Conservation (phyloP, 2,888 invertebrate species). For the Erannis defoliaria region DNA sequence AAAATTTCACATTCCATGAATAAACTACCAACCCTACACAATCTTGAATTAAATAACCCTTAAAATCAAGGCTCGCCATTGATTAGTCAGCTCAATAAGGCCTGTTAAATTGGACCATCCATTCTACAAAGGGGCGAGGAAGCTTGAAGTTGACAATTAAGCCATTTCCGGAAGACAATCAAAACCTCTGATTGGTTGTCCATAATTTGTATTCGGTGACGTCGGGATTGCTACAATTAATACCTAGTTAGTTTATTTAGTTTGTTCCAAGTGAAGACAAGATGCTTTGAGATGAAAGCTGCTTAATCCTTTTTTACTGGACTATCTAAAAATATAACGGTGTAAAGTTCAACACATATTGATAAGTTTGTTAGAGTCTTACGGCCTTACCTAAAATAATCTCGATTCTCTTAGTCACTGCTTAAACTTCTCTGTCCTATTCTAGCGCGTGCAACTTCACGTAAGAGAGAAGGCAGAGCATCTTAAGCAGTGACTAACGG, state of each 20-base stretch:
- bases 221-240: background rate
- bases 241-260: background rate
- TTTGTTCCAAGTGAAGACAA: too few species aligned
- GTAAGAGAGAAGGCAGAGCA: too few species aligned
- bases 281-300: too few species aligned
- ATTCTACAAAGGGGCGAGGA: constrained; percentile 15
- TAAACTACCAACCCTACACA: constrained; percentile 1
- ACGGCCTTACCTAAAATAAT: too few species aligned
- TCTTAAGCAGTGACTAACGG: too few species aligned
- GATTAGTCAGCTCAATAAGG: constrained; percentile 11
- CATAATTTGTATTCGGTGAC: constrained; percentile 13
- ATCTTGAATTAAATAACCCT: constrained; percentile 8
- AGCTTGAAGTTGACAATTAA: constrained; percentile 25
- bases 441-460: too few species aligned
- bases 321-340: too few species aligned
- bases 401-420: too few species aligned
- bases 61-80: constrained; percentile 1
- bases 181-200: constrained; percentile 19
- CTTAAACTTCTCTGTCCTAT: too few species aligned
- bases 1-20: background rate
- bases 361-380: too few species aligned
- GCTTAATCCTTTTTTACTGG: too few species aligned
- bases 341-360: too few species aligned
- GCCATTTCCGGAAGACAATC: constrained; percentile 23
- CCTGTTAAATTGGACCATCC: constrained; percentile 15